These are phyloP conservation scores for Cichlasoma orientale DNA, from an alignment of 2,797 vertebrate genomes.

Conservation along the genomic window DNA sequence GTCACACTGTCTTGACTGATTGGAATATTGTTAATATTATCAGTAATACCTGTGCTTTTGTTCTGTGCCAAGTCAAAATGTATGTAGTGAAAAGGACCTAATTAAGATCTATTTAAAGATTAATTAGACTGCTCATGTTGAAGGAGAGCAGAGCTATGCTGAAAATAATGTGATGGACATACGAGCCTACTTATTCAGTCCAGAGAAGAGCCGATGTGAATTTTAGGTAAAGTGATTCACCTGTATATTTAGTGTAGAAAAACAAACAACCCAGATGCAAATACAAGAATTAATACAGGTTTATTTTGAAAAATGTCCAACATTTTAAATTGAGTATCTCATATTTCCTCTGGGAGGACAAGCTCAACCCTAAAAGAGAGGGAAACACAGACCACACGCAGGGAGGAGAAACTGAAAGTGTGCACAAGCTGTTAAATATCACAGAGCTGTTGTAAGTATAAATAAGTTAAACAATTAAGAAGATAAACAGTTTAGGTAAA, in stretches of 20 bases:
- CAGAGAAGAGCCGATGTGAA: background rate
- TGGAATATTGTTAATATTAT: background rate
- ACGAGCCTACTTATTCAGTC: background rate
- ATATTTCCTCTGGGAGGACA: slow-evolving; percentile 62
- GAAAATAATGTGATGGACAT: background rate
- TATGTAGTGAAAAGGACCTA: background rate
- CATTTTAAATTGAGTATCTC: slow-evolving; percentile 81
- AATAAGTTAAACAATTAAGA: slow-evolving; percentile 89
- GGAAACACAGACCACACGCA: slow-evolving; percentile 51
- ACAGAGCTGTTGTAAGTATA: slow-evolving; percentile 83
- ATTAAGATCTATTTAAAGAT: background rate
- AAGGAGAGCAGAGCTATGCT: background rate
- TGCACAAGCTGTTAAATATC: slow-evolving; percentile 82
- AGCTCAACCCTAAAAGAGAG: slow-evolving; percentile 55
- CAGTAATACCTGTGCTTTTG: background rate
- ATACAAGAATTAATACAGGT: slow-evolving; percentile 77
- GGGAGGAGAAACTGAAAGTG: slow-evolving; percentile 80
- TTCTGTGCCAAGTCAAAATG: background rate
- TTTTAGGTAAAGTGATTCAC: background rate
- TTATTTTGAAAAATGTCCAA: slow-evolving; percentile 88
- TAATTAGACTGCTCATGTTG: background rate
- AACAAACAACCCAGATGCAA: background rate
- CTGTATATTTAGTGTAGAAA: background rate
- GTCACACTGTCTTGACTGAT: background rate
- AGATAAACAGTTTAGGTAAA: slow-evolving; percentile 52